Base-by-base conservation (phyloP, 2,797 vertebrate genomes). In the Thalassophryne amazonica region DNA sequence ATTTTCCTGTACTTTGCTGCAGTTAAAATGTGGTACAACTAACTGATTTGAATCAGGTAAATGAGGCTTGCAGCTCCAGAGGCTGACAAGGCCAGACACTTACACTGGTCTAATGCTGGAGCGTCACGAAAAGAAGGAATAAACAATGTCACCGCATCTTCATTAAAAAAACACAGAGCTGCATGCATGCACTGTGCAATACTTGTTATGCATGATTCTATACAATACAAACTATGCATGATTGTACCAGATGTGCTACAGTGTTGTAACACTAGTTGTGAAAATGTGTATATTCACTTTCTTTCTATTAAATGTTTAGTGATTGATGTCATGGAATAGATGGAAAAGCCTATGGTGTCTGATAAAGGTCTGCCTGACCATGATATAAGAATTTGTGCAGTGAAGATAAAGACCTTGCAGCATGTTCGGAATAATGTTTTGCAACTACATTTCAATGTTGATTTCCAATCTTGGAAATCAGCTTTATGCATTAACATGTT, bases 1-100 rank as follows among this genome's bases (percentile, higher is more conserved):
- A 83, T 78, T 85, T 88, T 88, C 84, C 84, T 86, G 77, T 84
- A 88, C 73, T 86, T 87, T 83, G 73, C 74, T 74, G 78, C 73
- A 78, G 80, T 83, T 84, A 84, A 84, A 83, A 69, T 80, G 68
- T 63, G 41, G 75, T 16, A 28, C 70, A 81, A 68, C 45, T 56
- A 81, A 72, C 81, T 81, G 86, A 88, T 88, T 34, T 69, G 71
- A 84, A 88, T 88, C 86, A 86, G 40, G 53, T 78, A 86, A 88
- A 88, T 86, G 86, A 83, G 80, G 77, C 86, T 75, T 84, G 70
- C 36, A 76, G 60, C 72, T 73, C 69, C 83, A 86, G 80, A 79
- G 84, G 84, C 78, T 85, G 77, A 80, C 51, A 4, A 60, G 51
- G 75, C 56, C 61, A 73, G 67, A 66, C 78, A 68, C 41, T 46